Percentiles rank a stretch among this genome's conserved stretches.
Evolutionary conservation across 2,888 invertebrate genomes (phyloP).

Genomic region (Mactromeris polynyma): DNA sequence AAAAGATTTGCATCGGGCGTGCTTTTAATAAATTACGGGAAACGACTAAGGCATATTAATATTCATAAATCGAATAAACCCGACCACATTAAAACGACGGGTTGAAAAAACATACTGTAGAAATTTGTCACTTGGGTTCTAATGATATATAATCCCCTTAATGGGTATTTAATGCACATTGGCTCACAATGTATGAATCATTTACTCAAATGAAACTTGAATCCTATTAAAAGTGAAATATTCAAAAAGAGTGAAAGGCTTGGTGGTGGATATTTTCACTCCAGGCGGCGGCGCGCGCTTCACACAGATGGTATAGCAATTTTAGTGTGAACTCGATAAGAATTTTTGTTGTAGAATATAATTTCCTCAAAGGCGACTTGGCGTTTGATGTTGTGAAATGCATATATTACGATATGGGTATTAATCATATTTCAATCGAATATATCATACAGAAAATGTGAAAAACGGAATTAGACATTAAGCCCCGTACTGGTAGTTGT

Average conservation of each 20-base stretch:
- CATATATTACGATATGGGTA: constrained; percentile 5
- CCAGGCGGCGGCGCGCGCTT: neutral
- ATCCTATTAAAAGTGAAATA: constrained; percentile 7
- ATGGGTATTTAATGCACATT: constrained; percentile 15
- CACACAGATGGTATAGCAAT: constrained; percentile 5
- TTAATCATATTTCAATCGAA: constrained; percentile 16
- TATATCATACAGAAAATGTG: neutral
- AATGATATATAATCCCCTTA: constrained; percentile 46
- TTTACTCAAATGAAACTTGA: constrained; percentile 11
- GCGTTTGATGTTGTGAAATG: constrained; percentile 10
- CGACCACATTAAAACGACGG: constrained; percentile 1
- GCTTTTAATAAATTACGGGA: neutral
- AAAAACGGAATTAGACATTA: neutral
- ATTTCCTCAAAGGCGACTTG: neutral
- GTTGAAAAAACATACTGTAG: neutral
- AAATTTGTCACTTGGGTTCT: constrained; percentile 37
- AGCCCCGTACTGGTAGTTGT: neutral
- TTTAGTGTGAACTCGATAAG: neutral
- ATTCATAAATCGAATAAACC: neutral
- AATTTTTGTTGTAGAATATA: neutral
- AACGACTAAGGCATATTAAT: neutral
- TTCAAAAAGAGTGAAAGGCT: neutral
- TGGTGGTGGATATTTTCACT: neutral
- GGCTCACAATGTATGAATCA: neutral
- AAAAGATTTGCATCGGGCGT: neutral